Percentiles rank a stretch among this genome's conserved stretches.
Evolutionary conservation across 2,113 vertebrate genomes (phyloP).

Genomic region (Rhineura floridana): DNA sequence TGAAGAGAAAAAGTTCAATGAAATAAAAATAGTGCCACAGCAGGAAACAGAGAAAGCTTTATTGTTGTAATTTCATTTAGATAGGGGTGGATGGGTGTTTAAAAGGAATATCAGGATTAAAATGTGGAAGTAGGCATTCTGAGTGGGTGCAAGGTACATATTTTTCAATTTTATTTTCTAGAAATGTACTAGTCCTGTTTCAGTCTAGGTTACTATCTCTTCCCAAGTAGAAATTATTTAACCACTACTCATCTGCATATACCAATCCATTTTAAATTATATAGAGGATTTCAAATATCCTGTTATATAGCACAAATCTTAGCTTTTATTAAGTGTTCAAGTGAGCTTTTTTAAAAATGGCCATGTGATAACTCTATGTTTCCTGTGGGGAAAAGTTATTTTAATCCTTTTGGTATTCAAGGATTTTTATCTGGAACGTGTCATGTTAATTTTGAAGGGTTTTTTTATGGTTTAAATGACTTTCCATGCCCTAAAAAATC

Average conservation of each 20-base stretch:
- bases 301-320: not conserved
- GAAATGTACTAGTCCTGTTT: not conserved
- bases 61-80: slow-evolving; percentile 11
- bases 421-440: not conserved
- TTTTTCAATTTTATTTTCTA: slow-evolving; percentile 11
- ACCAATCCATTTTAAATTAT: not conserved
- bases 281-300: not conserved
- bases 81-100: not conserved
- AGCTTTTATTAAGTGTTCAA: not conserved
- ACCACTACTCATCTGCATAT: not conserved
- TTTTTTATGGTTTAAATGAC: not conserved
- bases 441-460: not conserved
- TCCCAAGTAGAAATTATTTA: not conserved
- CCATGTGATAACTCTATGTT: not conserved
- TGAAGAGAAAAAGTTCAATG: not conserved
- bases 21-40: not conserved
- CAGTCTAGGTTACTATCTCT: not conserved
- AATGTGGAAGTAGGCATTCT: not conserved
- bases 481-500: not conserved
- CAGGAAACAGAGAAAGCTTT: not conserved
- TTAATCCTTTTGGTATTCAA: not conserved
- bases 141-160: not conserved
- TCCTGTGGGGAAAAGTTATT: not conserved
- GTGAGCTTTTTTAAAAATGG: not conserved
- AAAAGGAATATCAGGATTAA: not conserved